Evolutionary conservation across 1,140 invertebrate genomes (phyloP), one percentile per base, ranked within the genome.

Genomic region (Drosophila sechellia): DNA sequence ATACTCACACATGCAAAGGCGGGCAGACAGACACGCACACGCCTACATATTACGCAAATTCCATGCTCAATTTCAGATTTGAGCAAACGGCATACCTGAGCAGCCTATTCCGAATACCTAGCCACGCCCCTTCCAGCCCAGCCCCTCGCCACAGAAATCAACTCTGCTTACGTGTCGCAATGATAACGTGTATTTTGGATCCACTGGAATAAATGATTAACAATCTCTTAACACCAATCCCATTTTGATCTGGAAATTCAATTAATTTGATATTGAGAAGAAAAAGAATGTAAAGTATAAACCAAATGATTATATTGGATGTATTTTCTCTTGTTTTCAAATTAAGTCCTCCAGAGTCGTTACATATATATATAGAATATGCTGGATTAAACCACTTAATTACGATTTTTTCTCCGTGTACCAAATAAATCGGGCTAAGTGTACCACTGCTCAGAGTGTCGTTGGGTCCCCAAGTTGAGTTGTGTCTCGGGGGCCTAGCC

Each of bases 11-110:
- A 61, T 42, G 10, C 4, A 34, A 15, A 42, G 22, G 27, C 10
- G 48, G 50, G 40, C 53, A 57, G 8, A 59, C 63, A 45, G 42
- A 45, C 42, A 45, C 17, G 42, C 15, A 76, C 75, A 77, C 53
- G 65, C 74, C 76, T 55, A 77, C 74, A 72, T 78, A 78, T 78
- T 78, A 78, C 76, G 66, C 75, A 78, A 77, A 78, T 78, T 78
- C 76, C 76, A 78, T 78, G 74, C 76, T 77, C 76, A 78, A 78
- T 78, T 78, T 78, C 74, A 78, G 76, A 78, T 78, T 78, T 78
- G 74, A 78, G 73, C 74, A 77, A 77, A 78, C 75, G 74, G 75
- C 74, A 78, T 78, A 78, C 76, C 76, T 78, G 75, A 72, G 66
- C 54, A 77, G 57, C 68, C 71, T 74, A 72, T 73, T 55, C 50